Base-by-base conservation (phyloP, 2,113 vertebrate genomes). In the Uria aalge region DNA sequence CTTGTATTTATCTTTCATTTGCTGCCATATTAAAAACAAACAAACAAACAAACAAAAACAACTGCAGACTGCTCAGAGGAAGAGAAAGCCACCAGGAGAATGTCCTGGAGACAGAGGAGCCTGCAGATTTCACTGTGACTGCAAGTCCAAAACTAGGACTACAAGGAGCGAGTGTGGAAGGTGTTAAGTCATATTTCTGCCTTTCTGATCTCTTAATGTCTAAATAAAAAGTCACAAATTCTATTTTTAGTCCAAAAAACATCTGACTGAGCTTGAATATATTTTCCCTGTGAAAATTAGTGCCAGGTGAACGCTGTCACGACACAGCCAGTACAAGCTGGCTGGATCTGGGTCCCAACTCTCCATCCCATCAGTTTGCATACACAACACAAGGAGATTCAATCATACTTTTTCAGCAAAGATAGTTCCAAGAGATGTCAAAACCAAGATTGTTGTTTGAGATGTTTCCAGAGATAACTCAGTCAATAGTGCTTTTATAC, bases 101-200 rank as follows among this genome's bases (percentile, higher is more conserved):
- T 1, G 3, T 23, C 27, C 32, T 10, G 26, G 36, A 62, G 43
- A 34, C 29, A 88, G 43, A 72, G 23, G 27, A 36, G 17, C 23
- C 40, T 36, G 52, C 23, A 55, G 52, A 26, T 47, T 47, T 72
- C 74, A 18, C 47, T 14, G 32, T 10, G 36, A 24, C 36, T 34
- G 6, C 24, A 74, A 57, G 92, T 11, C 60, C 40, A 40, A 50
- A 82, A 14, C 20, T 19, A 20, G 38, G 21, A n/a, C 43, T 40
- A 27, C 32, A 55, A 15, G 14, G 30, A 21, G 30, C 0, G 4
- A 0, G 0, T 2, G 2, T 29, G 53, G 26, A 85, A 91, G 23
- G n/a, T 17, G 6, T 74, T 57, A 94, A 76, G 9, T 34, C 21
- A 5, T 16, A 32, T 3, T 63, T 29, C 41, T 82, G 40, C 43